Percentiles rank a stretch among this genome's conserved stretches.
Conservation (phyloP, 2,113 vertebrate species). For the Dipodomys spectabilis region DNA sequence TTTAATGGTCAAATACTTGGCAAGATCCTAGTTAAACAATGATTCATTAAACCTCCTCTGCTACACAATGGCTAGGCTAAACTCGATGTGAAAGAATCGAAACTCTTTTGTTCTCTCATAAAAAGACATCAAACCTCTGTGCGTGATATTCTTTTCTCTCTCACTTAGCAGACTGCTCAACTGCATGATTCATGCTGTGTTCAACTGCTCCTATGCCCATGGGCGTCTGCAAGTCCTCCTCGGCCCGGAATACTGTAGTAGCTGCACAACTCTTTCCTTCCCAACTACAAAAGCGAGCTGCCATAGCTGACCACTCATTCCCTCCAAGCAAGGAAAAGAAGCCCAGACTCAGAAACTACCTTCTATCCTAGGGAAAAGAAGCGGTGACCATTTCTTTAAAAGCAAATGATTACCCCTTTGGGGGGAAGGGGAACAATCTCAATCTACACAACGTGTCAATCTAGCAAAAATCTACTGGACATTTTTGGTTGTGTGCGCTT, state of each 20-base stretch:
- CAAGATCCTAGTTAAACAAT: conserved; percentile 94
- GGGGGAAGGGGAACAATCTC: background rate
- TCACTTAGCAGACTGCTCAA: conserved; percentile 89
- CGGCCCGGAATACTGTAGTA: conserved; percentile 69
- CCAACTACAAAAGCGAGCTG: conserved; percentile 77
- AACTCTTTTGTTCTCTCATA: conserved; percentile 93
- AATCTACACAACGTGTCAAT: background rate
- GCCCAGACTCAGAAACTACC: conserved; percentile 49
- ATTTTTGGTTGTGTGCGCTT: background rate
- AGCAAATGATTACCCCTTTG: background rate
- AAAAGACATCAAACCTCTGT: conserved; percentile 91
- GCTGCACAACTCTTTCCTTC: conserved; percentile 78
- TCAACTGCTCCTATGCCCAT: conserved; percentile 89
- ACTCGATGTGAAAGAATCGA: conserved; percentile 90
- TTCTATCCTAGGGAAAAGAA: conserved; percentile 50
- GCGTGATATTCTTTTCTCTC: conserved; percentile 89
- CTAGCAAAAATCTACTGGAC: background rate
- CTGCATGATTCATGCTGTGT: conserved; percentile 89
- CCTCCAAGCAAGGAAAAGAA: conserved; percentile 72
- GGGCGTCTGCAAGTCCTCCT: conserved; percentile 87
- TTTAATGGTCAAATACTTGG: conserved; percentile 91
- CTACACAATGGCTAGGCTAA: conserved; percentile 91
- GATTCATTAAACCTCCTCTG: conserved; percentile 93
- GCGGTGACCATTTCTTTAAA: background rate
- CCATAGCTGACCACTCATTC: conserved; percentile 86